These are phyloP conservation scores for Pyrgilauda ruficollis DNA, from an alignment of 2,113 vertebrate genomes.

Conservation along the genomic window DNA sequence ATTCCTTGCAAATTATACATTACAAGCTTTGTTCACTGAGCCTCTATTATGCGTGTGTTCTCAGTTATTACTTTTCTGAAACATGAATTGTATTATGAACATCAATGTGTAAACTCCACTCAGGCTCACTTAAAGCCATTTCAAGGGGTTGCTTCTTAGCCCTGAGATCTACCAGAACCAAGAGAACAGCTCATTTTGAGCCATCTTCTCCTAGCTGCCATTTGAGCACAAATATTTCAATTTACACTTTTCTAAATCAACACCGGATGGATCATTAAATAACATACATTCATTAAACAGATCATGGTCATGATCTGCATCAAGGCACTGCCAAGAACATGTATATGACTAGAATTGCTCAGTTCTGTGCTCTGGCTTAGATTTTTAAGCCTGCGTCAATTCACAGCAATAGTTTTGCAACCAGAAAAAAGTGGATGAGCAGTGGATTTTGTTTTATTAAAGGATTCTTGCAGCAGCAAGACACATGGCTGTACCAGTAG, in stretches of 20 bases:
- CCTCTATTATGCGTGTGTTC: constrained; percentile 33
- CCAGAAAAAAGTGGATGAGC: constrained; percentile 26
- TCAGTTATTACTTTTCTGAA: constrained; percentile 20
- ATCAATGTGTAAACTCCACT: constrained; percentile 12
- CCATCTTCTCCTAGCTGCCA: background rate
- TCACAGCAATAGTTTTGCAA: background rate
- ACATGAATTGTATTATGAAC: constrained; percentile 19
- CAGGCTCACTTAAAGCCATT: background rate
- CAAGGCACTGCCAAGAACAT: constrained; percentile 34
- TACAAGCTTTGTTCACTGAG: constrained; percentile 48
- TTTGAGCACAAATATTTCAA: constrained; percentile 16
- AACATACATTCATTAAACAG: constrained; percentile 10
- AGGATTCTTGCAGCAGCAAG: constrained; percentile 1
- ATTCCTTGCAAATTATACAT: constrained; percentile 64
- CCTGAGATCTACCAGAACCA: background rate
- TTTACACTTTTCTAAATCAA: constrained; percentile 39
- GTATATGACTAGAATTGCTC: background rate
- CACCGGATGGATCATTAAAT: constrained; percentile 28
- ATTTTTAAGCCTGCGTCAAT: constrained; percentile 27
- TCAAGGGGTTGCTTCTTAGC: background rate
- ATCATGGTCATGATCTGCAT: background rate
- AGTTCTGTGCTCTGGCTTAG: constrained; percentile 31
- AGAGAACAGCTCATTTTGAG: background rate
- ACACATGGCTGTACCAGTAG: background rate
- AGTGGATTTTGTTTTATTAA: constrained; percentile 6